phyloP scores from a whole-genome alignment of 2,113 vertebrate species.

The Macquaria ambigua region DNA sequence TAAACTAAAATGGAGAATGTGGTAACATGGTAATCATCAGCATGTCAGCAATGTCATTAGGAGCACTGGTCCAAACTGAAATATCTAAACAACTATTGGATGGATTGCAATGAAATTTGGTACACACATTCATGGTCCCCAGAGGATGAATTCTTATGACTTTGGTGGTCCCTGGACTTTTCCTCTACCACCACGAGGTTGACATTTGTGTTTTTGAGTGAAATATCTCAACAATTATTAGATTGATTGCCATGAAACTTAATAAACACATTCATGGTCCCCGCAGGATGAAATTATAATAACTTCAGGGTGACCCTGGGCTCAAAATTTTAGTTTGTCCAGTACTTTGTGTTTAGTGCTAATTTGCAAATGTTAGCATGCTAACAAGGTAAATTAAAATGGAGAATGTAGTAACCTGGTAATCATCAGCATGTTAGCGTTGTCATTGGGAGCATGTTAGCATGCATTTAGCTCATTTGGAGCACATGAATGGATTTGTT shows the following conservation, averaged over 20 bases:
- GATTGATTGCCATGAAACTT: background rate
- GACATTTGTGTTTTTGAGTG: background rate
- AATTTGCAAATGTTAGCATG: too few species aligned
- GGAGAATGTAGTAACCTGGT: background rate
- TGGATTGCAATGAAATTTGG: too few species aligned
- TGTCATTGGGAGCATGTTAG: background rate
- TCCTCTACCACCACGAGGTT: background rate
- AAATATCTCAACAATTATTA: conserved; percentile 1
- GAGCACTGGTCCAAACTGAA: too few species aligned
- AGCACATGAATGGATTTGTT: background rate
- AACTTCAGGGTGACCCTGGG: background rate
- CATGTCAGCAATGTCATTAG: background rate
- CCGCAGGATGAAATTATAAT: background rate
- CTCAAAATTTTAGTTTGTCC: too few species aligned
- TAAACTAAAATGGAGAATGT: background rate
- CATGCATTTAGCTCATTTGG: background rate
- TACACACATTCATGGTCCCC: background rate
- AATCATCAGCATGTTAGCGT: background rate
- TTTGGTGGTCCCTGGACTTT: background rate
- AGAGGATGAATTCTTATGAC: background rate
- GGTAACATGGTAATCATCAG: background rate
- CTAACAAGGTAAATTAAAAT: background rate
- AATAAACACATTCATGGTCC: background rate
- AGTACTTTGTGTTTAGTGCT: too few species aligned
- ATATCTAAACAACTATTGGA: too few species aligned